These are phyloP conservation scores for Porites lobata DNA, from an alignment of 92 coral and sea anemone species.

Conservation along the genomic window DNA sequence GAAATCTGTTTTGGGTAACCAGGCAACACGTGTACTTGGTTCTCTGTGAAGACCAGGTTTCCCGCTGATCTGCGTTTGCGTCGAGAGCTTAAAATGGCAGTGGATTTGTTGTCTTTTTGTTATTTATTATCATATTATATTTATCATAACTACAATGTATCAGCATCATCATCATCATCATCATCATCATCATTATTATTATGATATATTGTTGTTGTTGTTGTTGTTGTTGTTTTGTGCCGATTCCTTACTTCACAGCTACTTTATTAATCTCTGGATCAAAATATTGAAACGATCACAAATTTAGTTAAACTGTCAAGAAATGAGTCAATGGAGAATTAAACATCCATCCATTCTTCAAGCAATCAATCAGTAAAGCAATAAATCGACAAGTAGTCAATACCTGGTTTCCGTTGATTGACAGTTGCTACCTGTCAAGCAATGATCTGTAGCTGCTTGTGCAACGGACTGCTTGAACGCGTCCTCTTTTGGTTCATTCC, in stretches of 20 bases:
- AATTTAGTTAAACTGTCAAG: background rate
- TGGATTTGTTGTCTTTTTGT: background rate
- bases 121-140: background rate
- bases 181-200: no score
- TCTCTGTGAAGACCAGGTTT: slow-evolving; percentile 24
- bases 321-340: no score
- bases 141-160: background rate
- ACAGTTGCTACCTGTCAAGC: slow-evolving; percentile 18
- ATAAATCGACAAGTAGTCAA: background rate
- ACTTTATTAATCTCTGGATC: no score
- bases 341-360: background rate
- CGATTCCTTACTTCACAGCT: no score
- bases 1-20: slow-evolving; percentile 46
- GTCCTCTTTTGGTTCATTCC: slow-evolving; percentile 46
- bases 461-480: slow-evolving; percentile 59
- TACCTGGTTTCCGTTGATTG: background rate
- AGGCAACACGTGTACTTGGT: slow-evolving; percentile 58
- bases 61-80: slow-evolving; percentile 22
- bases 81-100: background rate
- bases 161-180: no score
- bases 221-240: no score
- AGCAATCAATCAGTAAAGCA: background rate
- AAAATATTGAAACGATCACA: no score
- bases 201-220: no score
- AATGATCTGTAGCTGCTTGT: slow-evolving; percentile 43